Percentiles rank a stretch among this genome's conserved stretches.
phyloP scores from a whole-genome alignment of 2,797 vertebrate genomes.

The Tenualosa ilisha region DNA sequence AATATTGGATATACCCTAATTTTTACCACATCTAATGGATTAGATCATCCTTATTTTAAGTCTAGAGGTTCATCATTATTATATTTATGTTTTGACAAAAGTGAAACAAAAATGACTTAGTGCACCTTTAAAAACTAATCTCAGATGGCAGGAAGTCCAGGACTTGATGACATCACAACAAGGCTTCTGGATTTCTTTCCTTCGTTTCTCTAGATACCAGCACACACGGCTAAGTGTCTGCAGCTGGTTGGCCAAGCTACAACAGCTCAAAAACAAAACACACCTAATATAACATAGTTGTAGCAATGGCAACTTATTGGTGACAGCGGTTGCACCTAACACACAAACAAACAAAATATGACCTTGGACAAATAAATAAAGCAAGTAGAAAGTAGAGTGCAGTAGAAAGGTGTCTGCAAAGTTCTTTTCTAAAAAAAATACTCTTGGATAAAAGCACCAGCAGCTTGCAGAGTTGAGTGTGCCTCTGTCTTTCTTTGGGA shows the following conservation, averaged over 20 bases:
- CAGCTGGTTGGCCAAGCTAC: slow-evolving; percentile 2
- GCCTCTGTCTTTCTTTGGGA: not conserved
- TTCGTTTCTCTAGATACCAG: not conserved
- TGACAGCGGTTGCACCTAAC: not conserved
- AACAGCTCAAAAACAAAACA: slow-evolving; percentile 35
- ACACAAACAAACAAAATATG: too few relatives aligned
- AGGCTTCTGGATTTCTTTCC: not conserved
- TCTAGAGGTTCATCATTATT: too few relatives aligned
- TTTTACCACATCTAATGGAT: too few relatives aligned
- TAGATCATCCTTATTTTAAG: too few relatives aligned
- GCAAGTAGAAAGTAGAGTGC: not conserved
- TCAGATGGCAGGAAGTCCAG: too few relatives aligned
- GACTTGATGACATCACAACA: not conserved
- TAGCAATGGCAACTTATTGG: slow-evolving; percentile 55
- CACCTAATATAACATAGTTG: slow-evolving; percentile 49
- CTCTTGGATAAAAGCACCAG: slow-evolving; percentile 48
- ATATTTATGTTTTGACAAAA: too few relatives aligned
- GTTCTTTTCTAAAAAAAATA: slow-evolving; percentile 50
- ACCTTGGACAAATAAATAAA: slow-evolving; percentile 6
- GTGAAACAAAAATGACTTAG: too few relatives aligned
- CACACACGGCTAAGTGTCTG: not conserved
- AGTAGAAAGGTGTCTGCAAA: not conserved
- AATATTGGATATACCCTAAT: too few relatives aligned
- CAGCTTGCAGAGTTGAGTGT: not conserved
- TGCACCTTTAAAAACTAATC: too few relatives aligned